These are phyloP conservation scores for Anser cygnoides DNA, from an alignment of 2,113 vertebrate genomes.

Conservation along the genomic window DNA sequence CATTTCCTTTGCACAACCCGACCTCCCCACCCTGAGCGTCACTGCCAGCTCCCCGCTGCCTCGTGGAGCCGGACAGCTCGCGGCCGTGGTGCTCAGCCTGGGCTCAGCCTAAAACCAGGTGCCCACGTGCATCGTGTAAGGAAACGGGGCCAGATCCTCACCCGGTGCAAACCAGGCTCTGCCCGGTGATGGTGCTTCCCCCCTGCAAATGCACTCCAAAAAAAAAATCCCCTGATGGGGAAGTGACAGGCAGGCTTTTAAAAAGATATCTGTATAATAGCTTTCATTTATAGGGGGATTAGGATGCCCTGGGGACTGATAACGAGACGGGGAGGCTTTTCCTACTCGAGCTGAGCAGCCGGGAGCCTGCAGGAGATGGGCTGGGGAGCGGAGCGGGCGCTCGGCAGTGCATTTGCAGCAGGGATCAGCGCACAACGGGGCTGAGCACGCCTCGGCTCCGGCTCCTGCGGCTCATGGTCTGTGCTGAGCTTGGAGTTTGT, in stretches of 20 bases:
- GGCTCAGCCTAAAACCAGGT: too few species aligned
- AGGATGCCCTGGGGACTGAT: slow-evolving; percentile 54
- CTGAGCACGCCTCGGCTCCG: fast-evolving
- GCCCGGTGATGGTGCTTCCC: fast-evolving
- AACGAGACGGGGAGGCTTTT: slow-evolving; percentile 32
- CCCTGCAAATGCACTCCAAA: fast-evolving
- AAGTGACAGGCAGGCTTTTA: not conserved
- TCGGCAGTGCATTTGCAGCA: fast-evolving
- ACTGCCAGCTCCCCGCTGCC: slow-evolving; percentile 8
- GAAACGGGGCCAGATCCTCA: not conserved
- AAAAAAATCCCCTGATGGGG: not conserved
- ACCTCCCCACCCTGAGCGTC: not conserved
- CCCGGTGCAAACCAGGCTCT: fast-evolving
- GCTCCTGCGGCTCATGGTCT: too few species aligned
- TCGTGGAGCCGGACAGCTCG: not conserved
- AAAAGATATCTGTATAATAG: not conserved
- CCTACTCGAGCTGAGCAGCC: not conserved
- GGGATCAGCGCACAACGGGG: fast-evolving
- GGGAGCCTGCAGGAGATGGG: fast-evolving
- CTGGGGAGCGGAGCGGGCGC: fast-evolving
- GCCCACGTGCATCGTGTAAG: not conserved
- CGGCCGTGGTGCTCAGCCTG: not conserved
- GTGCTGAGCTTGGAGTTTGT: not conserved
- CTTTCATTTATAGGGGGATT: slow-evolving; percentile 41
- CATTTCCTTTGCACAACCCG: not conserved